These are phyloP conservation scores for Gadus chalcogrammus DNA, from an alignment of 2,113 vertebrate genomes.

Conservation along the genomic window DNA sequence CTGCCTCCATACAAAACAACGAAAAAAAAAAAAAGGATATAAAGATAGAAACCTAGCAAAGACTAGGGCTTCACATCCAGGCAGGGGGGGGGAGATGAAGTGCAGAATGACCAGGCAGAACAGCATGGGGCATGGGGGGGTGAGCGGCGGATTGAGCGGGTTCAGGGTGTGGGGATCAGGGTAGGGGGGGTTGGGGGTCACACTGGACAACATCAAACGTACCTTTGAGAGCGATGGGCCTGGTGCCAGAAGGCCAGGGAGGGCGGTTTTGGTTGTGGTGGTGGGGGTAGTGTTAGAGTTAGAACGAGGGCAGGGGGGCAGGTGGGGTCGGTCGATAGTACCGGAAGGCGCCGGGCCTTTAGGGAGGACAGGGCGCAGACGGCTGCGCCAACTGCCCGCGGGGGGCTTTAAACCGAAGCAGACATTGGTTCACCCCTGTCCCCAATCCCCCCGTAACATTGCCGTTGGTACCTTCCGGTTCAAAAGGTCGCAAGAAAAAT, in stretches of 20 bases:
- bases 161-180: too few species aligned
- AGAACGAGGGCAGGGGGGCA: conserved; percentile 33
- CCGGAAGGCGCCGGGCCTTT: conserved; percentile 11
- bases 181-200: too few species aligned
- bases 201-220: conserved; percentile 57
- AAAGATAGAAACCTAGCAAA: background rate
- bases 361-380: conserved; percentile 21
- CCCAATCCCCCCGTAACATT: conserved; percentile 50
- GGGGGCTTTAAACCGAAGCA: conserved; percentile 1
- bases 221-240: conserved; percentile 61
- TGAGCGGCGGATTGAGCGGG: background rate
- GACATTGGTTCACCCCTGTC: background rate
- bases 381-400: conserved; percentile 41
- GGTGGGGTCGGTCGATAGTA: too few species aligned
- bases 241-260: conserved; percentile 49
- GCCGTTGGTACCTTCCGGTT: conserved; percentile 29
- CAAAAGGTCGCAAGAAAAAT: conserved; percentile 14
- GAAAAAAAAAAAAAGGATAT: conserved; percentile 13
- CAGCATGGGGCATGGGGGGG: conserved; percentile 21
- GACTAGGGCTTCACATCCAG: too few species aligned
- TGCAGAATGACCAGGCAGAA: conserved; percentile 43
- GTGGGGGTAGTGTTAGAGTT: conserved; percentile 45
- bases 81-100: conserved; percentile 30
- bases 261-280: conserved; percentile 13
- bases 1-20: conserved; percentile 20